Evolutionary conservation across 2,888 invertebrate species (phyloP), one percentile per base, ranked within the genome.

Genomic region (Rhagonycha lutea): DNA sequence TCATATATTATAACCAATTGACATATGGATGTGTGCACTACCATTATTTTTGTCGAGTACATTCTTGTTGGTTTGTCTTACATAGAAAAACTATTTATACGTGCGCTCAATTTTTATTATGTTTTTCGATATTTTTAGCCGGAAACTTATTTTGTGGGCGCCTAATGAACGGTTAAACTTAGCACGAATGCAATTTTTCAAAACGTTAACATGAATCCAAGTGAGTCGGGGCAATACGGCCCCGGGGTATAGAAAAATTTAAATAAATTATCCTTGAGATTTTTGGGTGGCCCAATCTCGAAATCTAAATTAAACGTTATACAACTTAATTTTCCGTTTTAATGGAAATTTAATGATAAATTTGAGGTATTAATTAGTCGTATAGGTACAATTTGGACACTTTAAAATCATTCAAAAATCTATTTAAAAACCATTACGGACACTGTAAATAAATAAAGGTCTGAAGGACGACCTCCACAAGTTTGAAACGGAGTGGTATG

Each of bases 1-100:
- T 81, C 84, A 83, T 86, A 85, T 85, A 84, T 86, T 86, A 86
- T 85, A 82, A 81, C 71, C 79, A 84, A 86, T 85, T 85, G 85
- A 85, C 86, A 82, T 84, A 83, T 82, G 83, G 83, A 82, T 85
- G 85, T 85, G 84, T 84, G 84, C 83, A 80, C 78, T 79, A 79
- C 84, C 85, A 85, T 86, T 84, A 86, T 86, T 86, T 86, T 86
- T 85, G 85, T 86, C 84, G 84, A 84, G 85, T 83, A 85, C 86
- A 86, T 86, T 86, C 85, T 81, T 82, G 82, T 82, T 83, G 85
- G 84, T 85, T 85, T 84, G 85, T 85, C 86, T 85, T 85, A 47
- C 47, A 47, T 47, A 47, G 47, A 47, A 47, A n/a, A 47, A 47
- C 47, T 47, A 47, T 47, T 47, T n/a, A 47, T 47, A 47, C 47